A percentile compares a stretch with the other conserved stretches of the same genome.
Conservation (phyloP, 2,797 vertebrate genomes). For the Apodemus agrarius region DNA sequence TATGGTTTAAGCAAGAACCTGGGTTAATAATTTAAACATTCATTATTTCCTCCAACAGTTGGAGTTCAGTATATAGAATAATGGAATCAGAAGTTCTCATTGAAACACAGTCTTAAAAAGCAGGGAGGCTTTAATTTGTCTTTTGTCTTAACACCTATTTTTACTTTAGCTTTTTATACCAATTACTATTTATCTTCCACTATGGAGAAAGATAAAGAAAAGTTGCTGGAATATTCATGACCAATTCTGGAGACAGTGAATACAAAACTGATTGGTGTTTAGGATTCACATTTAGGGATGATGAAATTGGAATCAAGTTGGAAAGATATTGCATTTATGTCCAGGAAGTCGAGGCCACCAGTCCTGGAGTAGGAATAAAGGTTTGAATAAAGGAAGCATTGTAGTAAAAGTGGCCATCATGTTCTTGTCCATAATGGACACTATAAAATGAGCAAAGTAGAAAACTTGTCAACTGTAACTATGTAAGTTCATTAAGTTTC, state of each 20-base stretch:
- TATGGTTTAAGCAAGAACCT: slow-evolving; percentile 28
- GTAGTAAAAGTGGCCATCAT: not conserved
- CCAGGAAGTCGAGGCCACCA: not conserved
- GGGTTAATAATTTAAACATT: slow-evolving; percentile 17
- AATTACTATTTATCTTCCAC: slow-evolving; percentile 52
- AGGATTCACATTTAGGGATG: slow-evolving; percentile 33
- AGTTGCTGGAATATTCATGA: slow-evolving; percentile 40
- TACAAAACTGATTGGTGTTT: slow-evolving; percentile 25
- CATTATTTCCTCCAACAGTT: not conserved
- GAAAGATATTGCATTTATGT: slow-evolving; percentile 59
- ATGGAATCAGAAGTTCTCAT: slow-evolving; percentile 39
- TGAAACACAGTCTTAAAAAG: slow-evolving; percentile 31
- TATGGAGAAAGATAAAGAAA: not conserved
- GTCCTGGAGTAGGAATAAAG: not conserved
- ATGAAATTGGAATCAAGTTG: slow-evolving; percentile 45
- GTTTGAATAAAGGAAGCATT: not conserved
- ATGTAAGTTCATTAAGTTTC: not conserved
- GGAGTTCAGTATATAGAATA: not conserved
- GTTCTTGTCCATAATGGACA: not conserved
- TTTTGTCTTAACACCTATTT: slow-evolving; percentile 26
- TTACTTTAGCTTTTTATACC: slow-evolving; percentile 40
- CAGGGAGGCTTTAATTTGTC: slow-evolving; percentile 48
- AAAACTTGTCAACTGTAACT: not conserved
- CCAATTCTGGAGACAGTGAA: slow-evolving; percentile 14
- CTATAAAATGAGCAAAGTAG: not conserved